phyloP scores from a whole-genome alignment of 2,888 invertebrate species.

The Drosophila aldrichi region DNA sequence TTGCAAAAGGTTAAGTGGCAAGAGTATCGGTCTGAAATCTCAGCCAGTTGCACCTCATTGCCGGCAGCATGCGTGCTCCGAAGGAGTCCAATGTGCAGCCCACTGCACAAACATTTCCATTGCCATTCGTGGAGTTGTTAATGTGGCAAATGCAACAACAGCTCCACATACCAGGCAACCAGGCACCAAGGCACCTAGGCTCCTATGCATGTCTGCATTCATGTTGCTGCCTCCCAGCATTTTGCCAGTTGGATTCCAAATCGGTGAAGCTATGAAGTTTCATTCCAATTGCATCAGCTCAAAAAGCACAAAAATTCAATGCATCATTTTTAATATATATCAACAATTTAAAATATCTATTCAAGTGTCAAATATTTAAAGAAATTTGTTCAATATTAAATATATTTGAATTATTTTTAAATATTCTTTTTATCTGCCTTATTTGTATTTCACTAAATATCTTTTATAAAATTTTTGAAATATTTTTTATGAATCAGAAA shows the following conservation, averaged over 20 bases:
- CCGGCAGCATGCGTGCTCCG: constrained; percentile 54
- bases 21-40: constrained; percentile 35
- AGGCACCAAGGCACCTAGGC: too few species aligned
- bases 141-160: constrained; percentile 50
- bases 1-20: constrained; percentile 58
- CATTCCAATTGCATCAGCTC: not conserved
- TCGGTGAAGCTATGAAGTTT: too few species aligned
- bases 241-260: not conserved
- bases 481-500: too few species aligned
- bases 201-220: not conserved
- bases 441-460: too few species aligned
- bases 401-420: too few species aligned
- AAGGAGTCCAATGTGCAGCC: constrained; percentile 9
- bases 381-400: too few species aligned
- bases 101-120: constrained; percentile 30
- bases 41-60: constrained; percentile 29
- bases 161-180: constrained; percentile 2
- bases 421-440: too few species aligned
- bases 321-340: not conserved
- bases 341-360: not conserved
- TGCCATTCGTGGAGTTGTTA: constrained; percentile 53
- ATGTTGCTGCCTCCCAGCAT: constrained; percentile 6
- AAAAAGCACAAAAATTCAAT: not conserved
- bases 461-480: too few species aligned
- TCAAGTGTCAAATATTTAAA: not conserved